Evolutionary conservation across 2,113 vertebrate species (phyloP).

Genomic region (Perca flavescens): DNA sequence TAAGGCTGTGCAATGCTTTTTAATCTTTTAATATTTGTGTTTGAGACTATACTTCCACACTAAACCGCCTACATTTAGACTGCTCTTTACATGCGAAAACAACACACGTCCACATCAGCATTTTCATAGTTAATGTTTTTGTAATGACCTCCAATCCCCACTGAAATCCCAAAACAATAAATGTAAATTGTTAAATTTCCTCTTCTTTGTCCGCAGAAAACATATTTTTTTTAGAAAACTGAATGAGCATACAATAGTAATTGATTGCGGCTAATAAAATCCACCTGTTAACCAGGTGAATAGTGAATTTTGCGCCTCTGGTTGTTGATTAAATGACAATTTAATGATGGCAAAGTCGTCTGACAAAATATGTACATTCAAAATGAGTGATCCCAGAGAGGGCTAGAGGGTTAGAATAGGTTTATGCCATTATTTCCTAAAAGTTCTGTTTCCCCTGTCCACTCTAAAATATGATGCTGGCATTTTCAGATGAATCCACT

Average conservation of each 20-base stretch:
- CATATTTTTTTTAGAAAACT: not conserved
- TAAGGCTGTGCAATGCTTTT: not conserved
- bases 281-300: not conserved
- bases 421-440: not conserved
- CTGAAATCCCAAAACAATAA: not conserved
- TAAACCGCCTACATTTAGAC: not conserved
- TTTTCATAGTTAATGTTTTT: not conserved
- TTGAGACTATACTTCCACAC: not conserved
- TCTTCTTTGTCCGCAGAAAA: not conserved
- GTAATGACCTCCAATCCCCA: not conserved
- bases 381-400: not conserved
- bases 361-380: not conserved
- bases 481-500: not conserved
- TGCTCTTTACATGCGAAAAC: not conserved
- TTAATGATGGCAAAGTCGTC: not conserved
- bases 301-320: not conserved
- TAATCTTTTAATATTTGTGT: not conserved
- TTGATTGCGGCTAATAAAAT: not conserved
- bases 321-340: not conserved
- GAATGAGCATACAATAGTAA: not conserved
- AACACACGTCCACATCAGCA: not conserved
- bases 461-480: not conserved
- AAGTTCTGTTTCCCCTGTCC: not conserved
- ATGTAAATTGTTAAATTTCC: not conserved
- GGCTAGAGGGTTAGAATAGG: not conserved